Evolutionary conservation across 1,140 invertebrate species (phyloP).

Genomic region (Drosophila lacertosa): DNA sequence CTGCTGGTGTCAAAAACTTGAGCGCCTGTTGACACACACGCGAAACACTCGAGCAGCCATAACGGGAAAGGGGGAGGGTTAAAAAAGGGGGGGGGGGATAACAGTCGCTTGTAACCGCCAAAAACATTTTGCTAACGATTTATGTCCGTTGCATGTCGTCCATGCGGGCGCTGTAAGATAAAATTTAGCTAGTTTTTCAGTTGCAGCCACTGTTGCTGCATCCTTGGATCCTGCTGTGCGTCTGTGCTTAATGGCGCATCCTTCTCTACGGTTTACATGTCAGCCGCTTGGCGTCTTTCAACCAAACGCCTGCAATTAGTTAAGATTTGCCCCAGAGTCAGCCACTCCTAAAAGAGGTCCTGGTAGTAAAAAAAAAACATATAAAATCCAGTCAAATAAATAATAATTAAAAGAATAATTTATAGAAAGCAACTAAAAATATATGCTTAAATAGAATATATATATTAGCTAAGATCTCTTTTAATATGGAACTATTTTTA

Average conservation of each 20-base stretch:
- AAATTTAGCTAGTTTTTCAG: constrained; percentile 72
- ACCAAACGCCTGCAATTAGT: constrained; percentile 55
- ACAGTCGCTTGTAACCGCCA: constrained; percentile 71
- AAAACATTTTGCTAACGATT: constrained; percentile 81
- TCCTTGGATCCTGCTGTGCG: constrained; percentile 8
- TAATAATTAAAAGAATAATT: no score
- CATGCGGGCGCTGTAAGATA: constrained; percentile 50
- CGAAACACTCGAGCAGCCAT: constrained; percentile 46
- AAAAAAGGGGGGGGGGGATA: neutral
- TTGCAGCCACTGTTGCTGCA: constrained; percentile 20
- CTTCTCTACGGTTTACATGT: constrained; percentile 51
- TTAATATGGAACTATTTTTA: no score
- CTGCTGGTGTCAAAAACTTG: constrained; percentile 69
- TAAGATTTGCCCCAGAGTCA: constrained; percentile 31
- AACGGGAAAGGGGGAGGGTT: neutral
- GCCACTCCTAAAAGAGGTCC: no score
- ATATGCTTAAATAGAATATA: no score
- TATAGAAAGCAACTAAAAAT: no score
- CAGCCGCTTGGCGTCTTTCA: constrained; percentile 35
- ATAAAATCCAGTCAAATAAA: no score
- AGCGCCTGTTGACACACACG: constrained; percentile 72
- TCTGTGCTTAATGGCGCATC: constrained; percentile 60
- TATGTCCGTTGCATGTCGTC: constrained; percentile 74
- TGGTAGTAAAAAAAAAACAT: no score
- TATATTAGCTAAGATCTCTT: no score